phyloP scores from a whole-genome alignment of 2,888 invertebrate genomes.

The Pheosia tremula region DNA sequence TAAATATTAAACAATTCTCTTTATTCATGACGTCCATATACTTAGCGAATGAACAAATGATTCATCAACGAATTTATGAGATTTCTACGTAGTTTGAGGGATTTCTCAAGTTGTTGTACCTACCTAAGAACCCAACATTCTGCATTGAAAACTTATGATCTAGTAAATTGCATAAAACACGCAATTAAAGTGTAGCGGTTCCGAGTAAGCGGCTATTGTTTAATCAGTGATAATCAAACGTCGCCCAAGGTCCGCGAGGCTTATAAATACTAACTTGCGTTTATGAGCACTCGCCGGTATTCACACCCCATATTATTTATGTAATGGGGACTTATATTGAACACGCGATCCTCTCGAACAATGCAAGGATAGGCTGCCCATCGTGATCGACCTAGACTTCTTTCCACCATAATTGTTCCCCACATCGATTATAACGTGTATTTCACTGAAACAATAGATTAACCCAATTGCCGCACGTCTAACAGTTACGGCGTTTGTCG shows the following conservation, averaged over 20 bases:
- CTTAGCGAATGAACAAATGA: too few species aligned
- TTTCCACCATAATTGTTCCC: constrained; percentile 75
- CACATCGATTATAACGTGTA: constrained; percentile 68
- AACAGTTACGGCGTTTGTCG: constrained; percentile 60
- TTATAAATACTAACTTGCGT: constrained; percentile 65
- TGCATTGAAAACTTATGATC: not conserved
- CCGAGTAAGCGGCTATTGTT: constrained; percentile 49
- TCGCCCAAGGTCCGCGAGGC: constrained; percentile 62
- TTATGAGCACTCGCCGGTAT: constrained; percentile 57
- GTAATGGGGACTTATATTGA: constrained; percentile 79
- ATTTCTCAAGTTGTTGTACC: too few species aligned
- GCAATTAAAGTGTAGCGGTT: constrained; percentile 22
- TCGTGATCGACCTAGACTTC: constrained; percentile 77
- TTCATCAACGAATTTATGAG: too few species aligned
- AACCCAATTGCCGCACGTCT: constrained; percentile 67
- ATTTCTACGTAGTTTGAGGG: too few species aligned
- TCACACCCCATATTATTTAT: constrained; percentile 78
- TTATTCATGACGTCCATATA: too few species aligned
- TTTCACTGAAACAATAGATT: constrained; percentile 77
- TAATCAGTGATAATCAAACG: constrained; percentile 52
- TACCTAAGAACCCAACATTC: too few species aligned
- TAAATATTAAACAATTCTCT: too few species aligned
- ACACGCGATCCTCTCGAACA: constrained; percentile 79
- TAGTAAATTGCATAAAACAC: not conserved
- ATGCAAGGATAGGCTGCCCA: constrained; percentile 77